phyloP scores from a whole-genome alignment of 2,888 invertebrate species.

The Diogma glabrata region DNA sequence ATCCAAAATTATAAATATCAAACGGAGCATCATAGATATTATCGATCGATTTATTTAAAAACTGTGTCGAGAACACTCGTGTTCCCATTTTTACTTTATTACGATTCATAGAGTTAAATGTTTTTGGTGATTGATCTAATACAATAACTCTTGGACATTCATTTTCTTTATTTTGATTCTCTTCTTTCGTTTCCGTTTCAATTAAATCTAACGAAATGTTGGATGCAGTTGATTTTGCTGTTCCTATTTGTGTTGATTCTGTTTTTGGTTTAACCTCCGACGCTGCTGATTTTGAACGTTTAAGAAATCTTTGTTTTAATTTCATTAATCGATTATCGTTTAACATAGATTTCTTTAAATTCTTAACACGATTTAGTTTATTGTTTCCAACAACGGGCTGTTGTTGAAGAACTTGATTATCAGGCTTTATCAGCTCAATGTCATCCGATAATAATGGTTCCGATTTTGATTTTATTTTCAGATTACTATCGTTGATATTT shows the following conservation, averaged over 20 bases:
- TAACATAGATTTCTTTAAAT: conserved; percentile 22
- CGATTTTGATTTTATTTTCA: conserved; percentile 3
- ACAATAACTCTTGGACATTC: conserved; percentile 40
- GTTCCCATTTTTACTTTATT: conserved; percentile 66
- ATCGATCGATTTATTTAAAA: conserved; percentile 21
- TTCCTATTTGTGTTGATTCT: conserved; percentile 25
- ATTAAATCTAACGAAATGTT: background rate
- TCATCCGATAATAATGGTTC: conserved; percentile 3
- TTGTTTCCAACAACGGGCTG: conserved; percentile 12
- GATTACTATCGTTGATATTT: background rate
- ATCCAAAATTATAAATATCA: conserved; percentile 12
- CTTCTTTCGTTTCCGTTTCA: conserved; percentile 29
- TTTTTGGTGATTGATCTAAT: background rate
- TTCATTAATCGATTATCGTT: conserved; percentile 20
- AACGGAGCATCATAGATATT: conserved; percentile 18
- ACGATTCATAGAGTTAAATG: conserved; percentile 38
- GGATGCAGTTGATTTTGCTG: conserved; percentile 16
- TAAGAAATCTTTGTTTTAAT: conserved; percentile 19
- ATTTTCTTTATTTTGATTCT: conserved; percentile 57
- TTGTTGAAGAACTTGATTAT: too few species aligned
- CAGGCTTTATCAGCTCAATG: conserved; percentile 18
- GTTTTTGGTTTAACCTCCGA: conserved; percentile 17
- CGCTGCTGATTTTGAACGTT: conserved; percentile 19
- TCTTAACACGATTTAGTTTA: conserved; percentile 18
- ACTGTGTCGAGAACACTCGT: conserved; percentile 41